These are phyloP conservation scores for Callimorpha dominula DNA, from an alignment of 2,888 invertebrate species.

Conservation along the genomic window DNA sequence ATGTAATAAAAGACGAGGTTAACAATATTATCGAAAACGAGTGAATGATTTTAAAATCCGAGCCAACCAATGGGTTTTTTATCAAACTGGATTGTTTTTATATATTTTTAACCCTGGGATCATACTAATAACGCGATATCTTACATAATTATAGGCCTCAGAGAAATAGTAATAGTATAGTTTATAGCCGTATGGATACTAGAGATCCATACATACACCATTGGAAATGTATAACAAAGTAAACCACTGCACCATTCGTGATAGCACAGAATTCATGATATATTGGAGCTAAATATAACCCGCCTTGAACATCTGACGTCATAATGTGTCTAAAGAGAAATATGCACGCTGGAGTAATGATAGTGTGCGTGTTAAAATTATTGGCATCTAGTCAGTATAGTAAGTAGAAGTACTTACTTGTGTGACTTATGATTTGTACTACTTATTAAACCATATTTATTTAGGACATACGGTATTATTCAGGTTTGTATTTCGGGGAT, in stretches of 20 bases:
- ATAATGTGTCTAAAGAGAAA: conserved; percentile 28
- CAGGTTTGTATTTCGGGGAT: no score
- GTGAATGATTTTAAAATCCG: no score
- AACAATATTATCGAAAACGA: no score
- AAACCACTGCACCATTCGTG: background rate
- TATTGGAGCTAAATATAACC: conserved; percentile 10
- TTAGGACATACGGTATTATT: no score
- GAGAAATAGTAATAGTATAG: no score
- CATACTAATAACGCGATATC: no score
- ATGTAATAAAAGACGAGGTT: background rate
- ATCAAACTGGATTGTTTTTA: no score
- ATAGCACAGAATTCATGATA: background rate
- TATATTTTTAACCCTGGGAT: no score
- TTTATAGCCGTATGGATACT: background rate
- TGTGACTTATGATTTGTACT: background rate
- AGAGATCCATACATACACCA: background rate
- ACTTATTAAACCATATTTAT: no score
- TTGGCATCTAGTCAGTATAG: background rate
- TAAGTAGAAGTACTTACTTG: background rate
- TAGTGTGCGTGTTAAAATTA: background rate
- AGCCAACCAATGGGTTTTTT: no score
- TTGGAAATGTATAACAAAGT: background rate
- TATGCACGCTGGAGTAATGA: conserved; percentile 15
- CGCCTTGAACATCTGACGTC: conserved; percentile 17
- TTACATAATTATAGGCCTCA: no score